Evolutionary conservation across 2,113 vertebrate genomes (phyloP).

Genomic region (Erinaceus europaeus): DNA sequence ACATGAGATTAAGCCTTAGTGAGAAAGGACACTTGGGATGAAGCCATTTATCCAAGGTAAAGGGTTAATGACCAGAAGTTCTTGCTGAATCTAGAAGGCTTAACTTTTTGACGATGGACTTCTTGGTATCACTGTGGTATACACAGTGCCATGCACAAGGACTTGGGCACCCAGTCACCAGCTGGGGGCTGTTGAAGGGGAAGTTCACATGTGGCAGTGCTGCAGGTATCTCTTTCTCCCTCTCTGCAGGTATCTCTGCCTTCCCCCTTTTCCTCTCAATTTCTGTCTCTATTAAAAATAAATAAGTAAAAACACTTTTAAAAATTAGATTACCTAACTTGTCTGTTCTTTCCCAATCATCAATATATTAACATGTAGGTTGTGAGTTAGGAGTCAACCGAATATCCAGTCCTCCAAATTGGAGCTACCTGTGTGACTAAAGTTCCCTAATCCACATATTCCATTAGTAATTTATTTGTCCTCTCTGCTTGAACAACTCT

Average conservation of each 20-base stretch:
- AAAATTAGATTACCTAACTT: not conserved
- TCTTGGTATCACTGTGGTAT: not conserved
- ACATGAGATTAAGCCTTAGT: fast-evolving
- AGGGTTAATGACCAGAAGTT: not conserved
- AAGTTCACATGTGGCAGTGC: too few species aligned
- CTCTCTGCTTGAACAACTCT: not conserved
- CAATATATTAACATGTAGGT: not conserved
- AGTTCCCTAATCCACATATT: not conserved
- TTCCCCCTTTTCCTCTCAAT: too few species aligned
- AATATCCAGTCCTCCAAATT: too few species aligned
- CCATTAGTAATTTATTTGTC: not conserved
- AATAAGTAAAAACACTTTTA: too few species aligned
- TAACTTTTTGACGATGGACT: not conserved
- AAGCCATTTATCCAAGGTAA: not conserved
- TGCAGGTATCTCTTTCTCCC: too few species aligned
- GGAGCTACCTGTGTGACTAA: not conserved
- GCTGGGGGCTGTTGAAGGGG: too few species aligned
- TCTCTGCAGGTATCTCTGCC: too few species aligned
- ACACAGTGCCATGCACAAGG: too few species aligned
- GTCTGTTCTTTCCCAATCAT: not conserved
- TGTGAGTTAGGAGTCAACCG: not conserved
- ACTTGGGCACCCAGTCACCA: too few species aligned
- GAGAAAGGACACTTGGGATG: not conserved
- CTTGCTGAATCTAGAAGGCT: not conserved
- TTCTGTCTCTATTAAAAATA: too few species aligned